Conservation (phyloP, 2,797 vertebrate species). For the Syndactyla subalaris region DNA sequence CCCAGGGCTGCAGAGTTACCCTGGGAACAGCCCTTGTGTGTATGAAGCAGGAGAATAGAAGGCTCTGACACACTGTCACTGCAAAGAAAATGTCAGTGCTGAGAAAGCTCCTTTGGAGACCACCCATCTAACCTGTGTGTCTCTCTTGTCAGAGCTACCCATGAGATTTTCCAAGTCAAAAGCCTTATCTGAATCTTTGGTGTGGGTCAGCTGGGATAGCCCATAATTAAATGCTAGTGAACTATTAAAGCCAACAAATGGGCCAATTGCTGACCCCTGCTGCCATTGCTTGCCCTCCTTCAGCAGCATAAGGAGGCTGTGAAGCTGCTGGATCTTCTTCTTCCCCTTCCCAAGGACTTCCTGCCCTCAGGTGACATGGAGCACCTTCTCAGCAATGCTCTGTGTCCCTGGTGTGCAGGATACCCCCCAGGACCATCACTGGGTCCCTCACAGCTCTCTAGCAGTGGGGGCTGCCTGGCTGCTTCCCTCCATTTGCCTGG, state of each 20-base stretch:
- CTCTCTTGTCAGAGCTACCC: too few species aligned
- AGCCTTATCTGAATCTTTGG: background rate
- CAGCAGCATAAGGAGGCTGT: background rate
- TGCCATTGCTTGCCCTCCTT: background rate
- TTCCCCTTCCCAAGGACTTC: background rate
- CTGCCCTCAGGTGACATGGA: background rate
- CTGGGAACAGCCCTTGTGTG: background rate
- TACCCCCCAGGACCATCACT: fast-evolving
- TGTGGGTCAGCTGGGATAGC: background rate
- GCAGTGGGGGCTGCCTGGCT: fast-evolving
- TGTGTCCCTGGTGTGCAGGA: background rate
- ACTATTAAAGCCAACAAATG: background rate
- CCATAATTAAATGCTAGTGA: background rate
- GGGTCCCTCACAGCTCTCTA: background rate
- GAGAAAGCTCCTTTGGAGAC: background rate
- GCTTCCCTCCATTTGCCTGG: background rate
- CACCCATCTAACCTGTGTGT: background rate
- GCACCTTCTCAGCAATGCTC: background rate
- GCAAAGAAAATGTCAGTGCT: background rate
- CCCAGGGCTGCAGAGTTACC: background rate
- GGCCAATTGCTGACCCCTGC: background rate
- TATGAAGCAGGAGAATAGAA: background rate
- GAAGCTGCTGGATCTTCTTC: background rate
- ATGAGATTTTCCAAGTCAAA: background rate
- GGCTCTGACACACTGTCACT: background rate